These are phyloP conservation scores for Laticauda laticaudata DNA, from an alignment of 2,113 vertebrate genomes.

Conservation along the genomic window DNA sequence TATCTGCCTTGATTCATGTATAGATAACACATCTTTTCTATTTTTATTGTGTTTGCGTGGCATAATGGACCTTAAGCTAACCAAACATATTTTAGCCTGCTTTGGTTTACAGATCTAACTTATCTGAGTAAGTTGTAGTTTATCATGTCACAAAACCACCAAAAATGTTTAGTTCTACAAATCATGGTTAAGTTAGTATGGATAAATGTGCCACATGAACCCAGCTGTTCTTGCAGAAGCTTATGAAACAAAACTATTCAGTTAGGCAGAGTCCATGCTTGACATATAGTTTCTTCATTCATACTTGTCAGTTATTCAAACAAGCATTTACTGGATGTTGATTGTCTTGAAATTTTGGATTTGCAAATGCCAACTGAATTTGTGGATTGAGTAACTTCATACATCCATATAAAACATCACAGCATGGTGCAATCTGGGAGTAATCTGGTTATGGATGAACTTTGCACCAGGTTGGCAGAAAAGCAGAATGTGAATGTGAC, in stretches of 20 bases:
- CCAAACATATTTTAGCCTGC: background rate
- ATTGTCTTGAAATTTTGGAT: background rate
- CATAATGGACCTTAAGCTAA: background rate
- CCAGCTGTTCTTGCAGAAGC: background rate
- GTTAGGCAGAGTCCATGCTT: background rate
- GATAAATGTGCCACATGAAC: background rate
- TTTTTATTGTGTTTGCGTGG: background rate
- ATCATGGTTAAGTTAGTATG: background rate
- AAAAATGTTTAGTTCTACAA: background rate
- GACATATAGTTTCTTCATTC: background rate
- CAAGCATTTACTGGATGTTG: background rate
- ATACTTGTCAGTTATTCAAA: background rate
- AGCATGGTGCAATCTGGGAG: background rate
- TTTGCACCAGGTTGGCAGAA: background rate
- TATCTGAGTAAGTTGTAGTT: background rate
- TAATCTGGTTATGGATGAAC: background rate
- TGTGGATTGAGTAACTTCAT: background rate
- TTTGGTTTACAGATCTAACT: background rate
- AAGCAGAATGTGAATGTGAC: background rate
- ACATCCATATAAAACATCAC: background rate
- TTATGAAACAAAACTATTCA: background rate
- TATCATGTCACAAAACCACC: background rate
- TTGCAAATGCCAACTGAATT: background rate
- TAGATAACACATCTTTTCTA: background rate
- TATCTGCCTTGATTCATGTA: background rate